phyloP scores from a whole-genome alignment of 2,113 vertebrate species.

The Amphiprion percula region DNA sequence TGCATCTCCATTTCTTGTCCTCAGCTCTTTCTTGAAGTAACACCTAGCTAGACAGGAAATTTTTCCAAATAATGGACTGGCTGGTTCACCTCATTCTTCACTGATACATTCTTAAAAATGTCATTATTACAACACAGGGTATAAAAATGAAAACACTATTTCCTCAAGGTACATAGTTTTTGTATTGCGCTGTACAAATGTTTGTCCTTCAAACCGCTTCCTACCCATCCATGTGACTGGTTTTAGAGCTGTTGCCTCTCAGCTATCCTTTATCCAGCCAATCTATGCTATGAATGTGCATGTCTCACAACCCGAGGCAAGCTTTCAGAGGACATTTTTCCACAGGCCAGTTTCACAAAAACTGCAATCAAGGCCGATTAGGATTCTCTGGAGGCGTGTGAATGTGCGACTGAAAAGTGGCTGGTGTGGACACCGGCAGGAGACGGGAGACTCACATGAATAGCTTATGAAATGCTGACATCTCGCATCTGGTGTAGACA shows the following conservation, averaged over 20 bases:
- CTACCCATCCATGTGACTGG: background rate
- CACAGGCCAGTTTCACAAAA: constrained; percentile 8
- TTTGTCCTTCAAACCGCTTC: background rate
- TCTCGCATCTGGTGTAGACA: background rate
- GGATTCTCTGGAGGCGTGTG: background rate
- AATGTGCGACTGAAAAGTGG: background rate
- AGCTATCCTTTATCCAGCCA: constrained; percentile 1
- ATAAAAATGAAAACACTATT: background rate
- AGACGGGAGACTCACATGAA: background rate
- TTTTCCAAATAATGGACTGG: background rate
- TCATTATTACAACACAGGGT: background rate
- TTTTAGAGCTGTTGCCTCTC: background rate
- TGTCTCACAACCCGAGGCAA: background rate
- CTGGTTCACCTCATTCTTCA: background rate
- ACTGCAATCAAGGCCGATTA: background rate
- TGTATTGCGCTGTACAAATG: background rate
- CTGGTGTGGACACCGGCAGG: background rate
- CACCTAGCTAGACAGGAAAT: background rate
- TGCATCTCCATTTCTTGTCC: background rate
- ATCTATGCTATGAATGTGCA: background rate
- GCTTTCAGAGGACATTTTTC: constrained; percentile 2
- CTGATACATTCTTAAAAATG: background rate
- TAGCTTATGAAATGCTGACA: constrained; percentile 1
- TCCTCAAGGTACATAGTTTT: background rate
- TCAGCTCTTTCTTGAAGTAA: background rate